phyloP scores from a whole-genome alignment of 2,113 vertebrate species.

The Sapajus apella region DNA sequence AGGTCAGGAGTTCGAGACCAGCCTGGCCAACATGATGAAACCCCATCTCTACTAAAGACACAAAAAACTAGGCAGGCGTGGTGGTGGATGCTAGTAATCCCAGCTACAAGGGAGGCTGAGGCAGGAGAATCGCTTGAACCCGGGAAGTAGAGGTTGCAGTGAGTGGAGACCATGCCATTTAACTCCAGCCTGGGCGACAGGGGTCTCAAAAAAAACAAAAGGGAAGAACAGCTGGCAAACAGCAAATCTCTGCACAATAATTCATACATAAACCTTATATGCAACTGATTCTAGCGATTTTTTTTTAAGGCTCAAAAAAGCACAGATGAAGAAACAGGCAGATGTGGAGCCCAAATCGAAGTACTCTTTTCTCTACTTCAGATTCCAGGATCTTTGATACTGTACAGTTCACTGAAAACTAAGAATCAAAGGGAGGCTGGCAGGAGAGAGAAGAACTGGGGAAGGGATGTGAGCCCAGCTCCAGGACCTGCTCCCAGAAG shows the following conservation, averaged over 20 bases:
- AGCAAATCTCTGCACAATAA: not conserved
- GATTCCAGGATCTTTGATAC: not conserved
- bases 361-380: not conserved
- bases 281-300: not conserved
- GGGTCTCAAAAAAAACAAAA: not conserved
- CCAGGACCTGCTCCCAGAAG: not conserved
- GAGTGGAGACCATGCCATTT: too few species aligned
- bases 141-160: too few species aligned
- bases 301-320: not conserved
- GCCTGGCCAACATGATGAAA: too few species aligned
- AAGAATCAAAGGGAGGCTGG: not conserved
- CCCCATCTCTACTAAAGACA: too few species aligned
- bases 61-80: too few species aligned
- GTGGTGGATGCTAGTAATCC: too few species aligned
- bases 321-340: not conserved
- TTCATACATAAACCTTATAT: not conserved
- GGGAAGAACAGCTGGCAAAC: not conserved
- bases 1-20: too few species aligned
- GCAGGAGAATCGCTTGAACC: too few species aligned
- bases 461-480: accelerated
- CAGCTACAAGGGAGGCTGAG: too few species aligned
- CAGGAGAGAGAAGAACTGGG: not conserved
- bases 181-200: too few species aligned
- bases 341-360: not conserved
- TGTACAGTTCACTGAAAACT: not conserved